Evolutionary conservation across 92 coral and sea anemone species (phyloP), one percentile per base, ranked within the genome.

Genomic region (Epizoanthus illoricatus): DNA sequence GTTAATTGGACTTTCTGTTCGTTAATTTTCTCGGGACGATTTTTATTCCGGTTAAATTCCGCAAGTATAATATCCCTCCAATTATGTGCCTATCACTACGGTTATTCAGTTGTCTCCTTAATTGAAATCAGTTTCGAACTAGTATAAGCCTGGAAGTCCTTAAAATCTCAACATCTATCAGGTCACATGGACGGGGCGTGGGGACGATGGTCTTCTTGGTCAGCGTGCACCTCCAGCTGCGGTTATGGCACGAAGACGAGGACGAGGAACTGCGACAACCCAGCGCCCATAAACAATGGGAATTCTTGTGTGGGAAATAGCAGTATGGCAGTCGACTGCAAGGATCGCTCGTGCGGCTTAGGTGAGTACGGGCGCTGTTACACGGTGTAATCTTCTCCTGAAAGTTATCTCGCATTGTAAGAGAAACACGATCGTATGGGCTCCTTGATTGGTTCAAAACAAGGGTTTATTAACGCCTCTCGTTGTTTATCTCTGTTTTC

Each of bases 181-280:
- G 98, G 92, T 71, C 84, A 94, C 72, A 72, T 91, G 15, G 90
- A 93, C 59, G 98, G 98, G 10, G 97, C 91, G 61, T 95, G 98
- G 98, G 94, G 97, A n/a, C 92, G 98, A 57, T 95, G 98, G 98
- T 93, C 97, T 21, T 83, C 92, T 33, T 95, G 98, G 98, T 70
- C 78, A 21, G 68, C 76, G 55, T 95, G 98, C 80, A 89, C 92
- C 74, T 47, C 89, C 80, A 76, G 87, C 5, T 95, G 98, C 73
- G 97, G 93, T 0, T 75, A 80, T 70, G 98, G 98, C 33, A 85
- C 83, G 17, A 68, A 85, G 65, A 65, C 80, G 21, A 80, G 98
- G 73, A 84, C 86, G 10, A 93, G 98, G 45, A 65, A 58, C 69
- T 95, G 98, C 56, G 91, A 89, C 69, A 95, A 95, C 71, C 98